Evolutionary conservation across 2,797 vertebrate genomes (phyloP).

Genomic region (Phalanger gymnotis): DNA sequence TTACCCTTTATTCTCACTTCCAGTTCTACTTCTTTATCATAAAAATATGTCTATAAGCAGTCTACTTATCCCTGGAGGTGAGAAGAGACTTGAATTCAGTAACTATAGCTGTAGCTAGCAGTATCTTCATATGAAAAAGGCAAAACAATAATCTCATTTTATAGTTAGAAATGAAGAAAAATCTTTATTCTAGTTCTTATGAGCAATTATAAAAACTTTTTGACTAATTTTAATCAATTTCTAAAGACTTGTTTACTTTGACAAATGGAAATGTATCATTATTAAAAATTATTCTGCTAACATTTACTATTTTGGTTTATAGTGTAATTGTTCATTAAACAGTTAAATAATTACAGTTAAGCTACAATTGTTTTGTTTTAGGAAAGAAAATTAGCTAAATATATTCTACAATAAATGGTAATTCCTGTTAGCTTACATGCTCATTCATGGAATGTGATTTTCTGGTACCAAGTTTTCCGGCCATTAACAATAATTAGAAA

Average conservation of each 20-base stretch:
- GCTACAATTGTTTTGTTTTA: background rate
- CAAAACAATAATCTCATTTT: background rate
- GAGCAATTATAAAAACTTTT: background rate
- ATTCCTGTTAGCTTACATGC: slow-evolving; percentile 42
- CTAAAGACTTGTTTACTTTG: background rate
- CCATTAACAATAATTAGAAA: slow-evolving; percentile 62
- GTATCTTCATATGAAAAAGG: background rate
- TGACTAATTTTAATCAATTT: background rate
- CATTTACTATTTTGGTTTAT: background rate
- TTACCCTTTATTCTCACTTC: background rate
- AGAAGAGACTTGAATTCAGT: background rate
- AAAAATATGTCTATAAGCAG: background rate
- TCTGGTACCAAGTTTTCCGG: slow-evolving; percentile 48
- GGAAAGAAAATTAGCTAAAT: background rate
- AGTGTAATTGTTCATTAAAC: background rate
- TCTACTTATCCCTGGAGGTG: background rate
- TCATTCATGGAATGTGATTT: slow-evolving; percentile 63
- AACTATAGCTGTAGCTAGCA: background rate
- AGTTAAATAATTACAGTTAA: background rate
- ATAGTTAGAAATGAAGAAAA: background rate
- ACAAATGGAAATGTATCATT: background rate
- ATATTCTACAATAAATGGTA: background rate
- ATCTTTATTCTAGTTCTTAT: background rate
- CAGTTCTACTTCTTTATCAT: background rate
- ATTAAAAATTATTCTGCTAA: background rate